phyloP scores from a whole-genome alignment of 2,888 invertebrate genomes.

The Plemyria rubiginata region DNA sequence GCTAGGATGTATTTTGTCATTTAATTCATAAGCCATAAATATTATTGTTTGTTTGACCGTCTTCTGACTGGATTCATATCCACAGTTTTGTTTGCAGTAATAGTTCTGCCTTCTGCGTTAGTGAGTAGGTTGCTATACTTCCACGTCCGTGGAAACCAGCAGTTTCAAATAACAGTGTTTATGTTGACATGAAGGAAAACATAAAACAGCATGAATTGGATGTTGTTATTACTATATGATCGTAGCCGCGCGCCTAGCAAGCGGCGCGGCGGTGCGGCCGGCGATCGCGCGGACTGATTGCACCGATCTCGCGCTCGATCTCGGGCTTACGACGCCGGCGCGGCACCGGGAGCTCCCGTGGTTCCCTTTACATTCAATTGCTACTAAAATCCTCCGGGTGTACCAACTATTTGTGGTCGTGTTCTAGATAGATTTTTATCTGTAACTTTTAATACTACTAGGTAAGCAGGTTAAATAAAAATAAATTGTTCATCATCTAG shows the following conservation, averaged over 20 bases:
- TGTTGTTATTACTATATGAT: constrained; percentile 12
- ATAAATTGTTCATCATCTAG: too few species aligned
- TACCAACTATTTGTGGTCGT: too few species aligned
- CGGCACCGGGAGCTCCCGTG: background rate
- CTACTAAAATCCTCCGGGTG: background rate
- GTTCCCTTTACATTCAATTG: constrained; percentile 8
- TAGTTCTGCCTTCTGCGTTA: too few species aligned
- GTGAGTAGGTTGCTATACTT: too few species aligned
- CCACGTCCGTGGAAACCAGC: background rate
- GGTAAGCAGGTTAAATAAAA: too few species aligned
- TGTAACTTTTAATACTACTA: too few species aligned
- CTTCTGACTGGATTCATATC: too few species aligned
- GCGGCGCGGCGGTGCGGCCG: constrained; percentile 18
- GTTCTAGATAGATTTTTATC: too few species aligned
- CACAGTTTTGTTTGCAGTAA: too few species aligned
- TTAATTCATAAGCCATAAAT: too few species aligned
- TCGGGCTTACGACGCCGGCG: constrained; percentile 4
- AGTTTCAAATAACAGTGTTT: background rate
- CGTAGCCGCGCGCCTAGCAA: background rate
- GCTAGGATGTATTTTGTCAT: too few species aligned
- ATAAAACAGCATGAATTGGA: constrained; percentile 13
- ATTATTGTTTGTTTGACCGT: too few species aligned
- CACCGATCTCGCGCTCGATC: constrained; percentile 31
- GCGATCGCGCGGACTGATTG: constrained; percentile 32
- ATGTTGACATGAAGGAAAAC: constrained; percentile 9